Conservation (phyloP, 2,888 invertebrate species). For the Galeopsomyia nigrocyanea region DNA sequence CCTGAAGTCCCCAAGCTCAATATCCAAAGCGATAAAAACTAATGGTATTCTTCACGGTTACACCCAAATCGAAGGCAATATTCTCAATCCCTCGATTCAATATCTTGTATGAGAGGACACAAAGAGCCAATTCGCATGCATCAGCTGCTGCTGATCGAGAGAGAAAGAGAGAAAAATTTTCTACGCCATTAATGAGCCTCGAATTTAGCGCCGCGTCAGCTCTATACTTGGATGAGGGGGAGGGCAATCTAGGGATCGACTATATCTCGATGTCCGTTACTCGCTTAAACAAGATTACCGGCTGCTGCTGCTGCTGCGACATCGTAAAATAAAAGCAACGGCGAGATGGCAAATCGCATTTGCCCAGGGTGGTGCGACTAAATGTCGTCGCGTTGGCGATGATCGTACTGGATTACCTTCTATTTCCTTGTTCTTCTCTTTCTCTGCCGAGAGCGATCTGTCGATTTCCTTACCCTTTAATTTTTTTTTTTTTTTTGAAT, state of each 20-base stretch:
- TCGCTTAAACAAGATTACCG: slow-evolving; percentile 42
- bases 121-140: slow-evolving; percentile 20
- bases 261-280: slow-evolving; percentile 24
- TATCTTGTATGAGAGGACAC: too few relatives aligned
- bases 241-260: slow-evolving; percentile 25
- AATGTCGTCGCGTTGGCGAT: background rate
- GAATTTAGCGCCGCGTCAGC: slow-evolving; percentile 36
- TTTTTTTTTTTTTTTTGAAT: too few relatives aligned
- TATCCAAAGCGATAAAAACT: too few relatives aligned
- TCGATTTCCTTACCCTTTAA: too few relatives aligned
- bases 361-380: background rate
- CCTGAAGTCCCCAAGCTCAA: too few relatives aligned
- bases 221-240: background rate
- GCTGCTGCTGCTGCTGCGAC: background rate
- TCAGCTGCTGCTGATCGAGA: slow-evolving; percentile 11
- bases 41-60: too few relatives aligned
- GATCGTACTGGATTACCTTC: slow-evolving; percentile 11
- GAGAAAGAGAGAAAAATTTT: background rate
- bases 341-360: slow-evolving; percentile 4
- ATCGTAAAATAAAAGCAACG: slow-evolving; percentile 13
- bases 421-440: background rate
- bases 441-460: too few relatives aligned
- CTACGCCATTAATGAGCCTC: background rate
- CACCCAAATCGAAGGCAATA: too few relatives aligned
- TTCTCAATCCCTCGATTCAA: too few relatives aligned